Conservation (phyloP, 2,888 invertebrate species). For the Stratiomys singularior region DNA sequence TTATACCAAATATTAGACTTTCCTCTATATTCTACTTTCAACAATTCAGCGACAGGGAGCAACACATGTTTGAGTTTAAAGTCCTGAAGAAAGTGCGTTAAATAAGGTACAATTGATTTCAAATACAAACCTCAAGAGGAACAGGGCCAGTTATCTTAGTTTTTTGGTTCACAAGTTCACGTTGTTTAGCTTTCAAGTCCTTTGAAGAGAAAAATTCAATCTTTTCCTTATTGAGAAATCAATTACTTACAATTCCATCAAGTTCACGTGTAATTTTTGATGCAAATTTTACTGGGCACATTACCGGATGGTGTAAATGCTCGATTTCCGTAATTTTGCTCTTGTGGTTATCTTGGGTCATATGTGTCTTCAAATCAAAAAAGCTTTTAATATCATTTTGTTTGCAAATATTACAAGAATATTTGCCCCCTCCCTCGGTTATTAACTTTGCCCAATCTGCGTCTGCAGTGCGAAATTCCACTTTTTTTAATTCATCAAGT, state of each 20-base stretch:
- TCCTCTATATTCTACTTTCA: slow-evolving; percentile 46
- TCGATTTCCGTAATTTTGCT: slow-evolving; percentile 3
- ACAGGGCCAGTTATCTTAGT: neutral
- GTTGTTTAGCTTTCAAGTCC: slow-evolving; percentile 10
- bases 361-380: slow-evolving; percentile 29
- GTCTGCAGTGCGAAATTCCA: slow-evolving; percentile 41
- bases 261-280: neutral
- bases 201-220: neutral
- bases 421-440: neutral
- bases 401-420: slow-evolving; percentile 37
- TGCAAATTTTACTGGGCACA: slow-evolving; percentile 8
- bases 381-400: neutral
- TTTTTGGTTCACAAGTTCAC: neutral
- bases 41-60: slow-evolving; percentile 35
- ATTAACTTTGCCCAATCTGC: slow-evolving; percentile 30
- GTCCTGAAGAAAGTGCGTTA: neutral
- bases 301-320: slow-evolving; percentile 35
- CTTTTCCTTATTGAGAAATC: too few relatives aligned
- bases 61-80: slow-evolving; percentile 24
- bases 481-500: slow-evolving; percentile 19
- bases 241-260: too few relatives aligned
- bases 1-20: slow-evolving; percentile 28
- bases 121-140: slow-evolving; percentile 10
- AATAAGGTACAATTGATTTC: neutral
- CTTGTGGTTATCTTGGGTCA: slow-evolving; percentile 19